These are phyloP conservation scores for Thereva nobilitata DNA, from an alignment of 2,888 invertebrate genomes.

Conservation along the genomic window DNA sequence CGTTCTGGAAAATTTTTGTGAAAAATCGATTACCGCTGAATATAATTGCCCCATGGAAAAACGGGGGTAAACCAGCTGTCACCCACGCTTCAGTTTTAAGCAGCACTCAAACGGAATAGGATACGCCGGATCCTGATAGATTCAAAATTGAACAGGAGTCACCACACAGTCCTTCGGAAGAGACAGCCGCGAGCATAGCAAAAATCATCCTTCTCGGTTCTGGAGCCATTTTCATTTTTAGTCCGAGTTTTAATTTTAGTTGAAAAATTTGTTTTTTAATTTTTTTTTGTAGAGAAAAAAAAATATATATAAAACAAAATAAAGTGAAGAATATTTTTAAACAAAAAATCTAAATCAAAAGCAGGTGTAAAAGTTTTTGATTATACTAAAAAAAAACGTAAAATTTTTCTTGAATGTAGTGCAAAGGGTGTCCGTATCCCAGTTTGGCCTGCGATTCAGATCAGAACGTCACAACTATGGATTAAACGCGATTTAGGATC, in stretches of 20 bases:
- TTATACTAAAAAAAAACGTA: no score
- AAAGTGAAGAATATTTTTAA: no score
- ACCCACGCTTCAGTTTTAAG: slow-evolving; percentile 37
- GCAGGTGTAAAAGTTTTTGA: no score
- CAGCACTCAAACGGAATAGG: slow-evolving; percentile 36
- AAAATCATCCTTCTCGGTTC: background rate
- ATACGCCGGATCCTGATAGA: slow-evolving; percentile 52
- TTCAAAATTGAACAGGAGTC: slow-evolving; percentile 3
- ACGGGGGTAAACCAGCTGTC: slow-evolving; percentile 29
- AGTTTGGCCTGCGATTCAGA: no score
- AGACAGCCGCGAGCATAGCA: slow-evolving; percentile 51
- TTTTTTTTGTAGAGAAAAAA: no score
- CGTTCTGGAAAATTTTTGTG: background rate
- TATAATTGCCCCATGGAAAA: slow-evolving; percentile 13
- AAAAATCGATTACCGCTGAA: slow-evolving; percentile 31
- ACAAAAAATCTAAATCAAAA: no score
- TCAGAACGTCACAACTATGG: no score
- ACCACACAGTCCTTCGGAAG: slow-evolving; percentile 56
- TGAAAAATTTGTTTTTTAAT: background rate
- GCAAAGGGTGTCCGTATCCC: no score
- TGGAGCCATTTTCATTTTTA: background rate
- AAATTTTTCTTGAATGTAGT: no score
- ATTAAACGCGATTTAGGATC: no score
- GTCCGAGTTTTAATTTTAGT: background rate
- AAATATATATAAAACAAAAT: no score